Conservation (phyloP, 1,140 invertebrate genomes). For the Diprion similis region DNA sequence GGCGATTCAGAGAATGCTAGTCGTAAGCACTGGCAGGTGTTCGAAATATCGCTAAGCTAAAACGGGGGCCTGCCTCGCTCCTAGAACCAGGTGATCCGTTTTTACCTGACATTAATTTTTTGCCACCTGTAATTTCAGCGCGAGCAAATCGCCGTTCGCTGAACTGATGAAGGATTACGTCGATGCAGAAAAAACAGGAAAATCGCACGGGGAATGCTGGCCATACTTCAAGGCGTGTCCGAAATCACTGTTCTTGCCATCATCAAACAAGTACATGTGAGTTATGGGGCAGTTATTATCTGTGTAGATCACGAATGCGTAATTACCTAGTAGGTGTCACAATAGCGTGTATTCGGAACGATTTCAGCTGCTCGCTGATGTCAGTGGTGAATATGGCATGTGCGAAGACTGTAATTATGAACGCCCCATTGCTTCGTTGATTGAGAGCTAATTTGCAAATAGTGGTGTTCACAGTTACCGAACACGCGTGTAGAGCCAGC, state of each 20-base stretch:
- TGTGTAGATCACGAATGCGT: no score
- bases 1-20: neutral
- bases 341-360: no score
- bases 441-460: no score
- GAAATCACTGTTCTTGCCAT: constrained; percentile 77
- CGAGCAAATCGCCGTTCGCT: constrained; percentile 81
- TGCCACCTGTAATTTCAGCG: constrained; percentile 61
- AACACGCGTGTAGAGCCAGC: no score
- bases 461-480: no score
- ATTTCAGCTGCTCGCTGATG: no score
- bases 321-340: no score
- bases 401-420: no score
- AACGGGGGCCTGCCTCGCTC: neutral
- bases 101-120: neutral
- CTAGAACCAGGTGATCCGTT: neutral
- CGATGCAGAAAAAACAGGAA: constrained; percentile 79
- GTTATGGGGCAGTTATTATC: constrained; percentile 33
- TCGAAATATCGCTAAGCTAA: neutral
- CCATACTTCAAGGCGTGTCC: constrained; percentile 82
- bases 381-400: no score
- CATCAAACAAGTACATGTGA: constrained; percentile 73
- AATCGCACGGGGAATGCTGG: constrained; percentile 79
- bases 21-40: neutral
- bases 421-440: no score
- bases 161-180: constrained; percentile 77